Evolutionary conservation across 2,797 vertebrate species (phyloP).

Genomic region (Cyprinodon diabolis): DNA sequence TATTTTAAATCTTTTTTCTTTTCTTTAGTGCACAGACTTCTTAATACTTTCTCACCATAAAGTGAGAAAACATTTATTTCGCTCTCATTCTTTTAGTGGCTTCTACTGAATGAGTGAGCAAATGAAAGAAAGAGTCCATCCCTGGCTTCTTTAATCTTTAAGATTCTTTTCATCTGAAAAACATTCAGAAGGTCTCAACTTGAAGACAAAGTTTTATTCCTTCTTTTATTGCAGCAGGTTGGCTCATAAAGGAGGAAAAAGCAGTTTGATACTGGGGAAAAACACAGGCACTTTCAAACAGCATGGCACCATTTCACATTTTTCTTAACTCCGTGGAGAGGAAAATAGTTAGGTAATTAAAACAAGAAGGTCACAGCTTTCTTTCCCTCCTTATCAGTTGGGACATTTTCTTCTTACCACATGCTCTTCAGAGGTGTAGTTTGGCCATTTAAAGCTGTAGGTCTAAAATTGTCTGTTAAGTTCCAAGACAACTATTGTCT

Average conservation of each 20-base stretch:
- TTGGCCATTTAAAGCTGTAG: conserved; percentile 37
- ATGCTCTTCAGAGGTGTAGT: conserved; percentile 36
- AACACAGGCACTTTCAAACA: conserved; percentile 36
- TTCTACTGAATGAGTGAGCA: not conserved
- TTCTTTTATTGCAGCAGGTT: conserved; percentile 32
- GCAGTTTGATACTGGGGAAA: conserved; percentile 19
- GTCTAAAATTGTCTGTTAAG: conserved; percentile 27
- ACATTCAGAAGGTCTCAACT: not conserved
- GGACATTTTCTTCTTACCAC: conserved; percentile 24
- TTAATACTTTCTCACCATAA: not conserved
- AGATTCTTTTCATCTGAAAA: conserved; percentile 7
- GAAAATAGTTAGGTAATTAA: conserved; percentile 57
- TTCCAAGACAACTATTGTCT: conserved; percentile 7
- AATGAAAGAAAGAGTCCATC: conserved; percentile 10
- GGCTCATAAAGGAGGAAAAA: conserved; percentile 36
- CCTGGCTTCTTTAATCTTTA: conserved; percentile 1
- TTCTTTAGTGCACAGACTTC: not conserved
- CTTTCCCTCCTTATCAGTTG: conserved; percentile 14
- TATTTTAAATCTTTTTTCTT: not conserved
- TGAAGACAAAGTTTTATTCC: conserved; percentile 23
- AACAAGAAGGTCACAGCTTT: conserved; percentile 30
- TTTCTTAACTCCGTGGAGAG: conserved; percentile 35
- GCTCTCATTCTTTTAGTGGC: not conserved
- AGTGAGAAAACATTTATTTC: not conserved
- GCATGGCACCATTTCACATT: conserved; percentile 55